A percentile compares a stretch with the other conserved stretches of the same genome.
These are phyloP conservation scores for Drosophila lini DNA, from an alignment of 1,140 invertebrate genomes.

Conservation along the genomic window DNA sequence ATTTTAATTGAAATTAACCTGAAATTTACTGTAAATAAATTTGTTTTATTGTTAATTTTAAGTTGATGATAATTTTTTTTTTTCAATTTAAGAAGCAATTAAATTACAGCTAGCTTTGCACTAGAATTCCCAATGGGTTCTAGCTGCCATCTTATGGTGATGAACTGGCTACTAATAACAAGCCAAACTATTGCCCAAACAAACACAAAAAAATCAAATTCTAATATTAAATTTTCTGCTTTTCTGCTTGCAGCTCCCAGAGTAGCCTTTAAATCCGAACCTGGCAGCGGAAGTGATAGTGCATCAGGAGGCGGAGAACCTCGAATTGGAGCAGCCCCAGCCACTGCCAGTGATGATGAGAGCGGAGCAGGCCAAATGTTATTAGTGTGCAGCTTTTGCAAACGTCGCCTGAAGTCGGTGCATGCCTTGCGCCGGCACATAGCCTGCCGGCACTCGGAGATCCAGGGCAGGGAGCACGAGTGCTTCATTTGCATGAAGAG, in stretches of 20 bases:
- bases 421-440: conserved; percentile 74
- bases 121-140: background rate
- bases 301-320: background rate
- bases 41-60: background rate
- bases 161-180: background rate
- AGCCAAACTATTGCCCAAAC: background rate
- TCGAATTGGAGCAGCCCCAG: background rate
- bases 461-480: conserved; percentile 69
- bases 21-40: background rate
- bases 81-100: background rate
- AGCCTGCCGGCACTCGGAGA: conserved; percentile 77
- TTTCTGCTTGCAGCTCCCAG: background rate
- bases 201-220: background rate
- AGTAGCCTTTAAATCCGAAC: background rate
- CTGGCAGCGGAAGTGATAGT: background rate
- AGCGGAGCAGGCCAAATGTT: background rate
- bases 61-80: background rate
- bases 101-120: background rate
- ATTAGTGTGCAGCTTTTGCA: conserved; percentile 70
- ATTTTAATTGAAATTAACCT: background rate
- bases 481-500: conserved; percentile 77
- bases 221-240: background rate
- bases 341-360: conserved; percentile 42
- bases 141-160: background rate
- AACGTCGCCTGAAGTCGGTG: conserved; percentile 72